Base-by-base conservation (phyloP, 2,797 vertebrate genomes). In the Glyptemys insculpta region DNA sequence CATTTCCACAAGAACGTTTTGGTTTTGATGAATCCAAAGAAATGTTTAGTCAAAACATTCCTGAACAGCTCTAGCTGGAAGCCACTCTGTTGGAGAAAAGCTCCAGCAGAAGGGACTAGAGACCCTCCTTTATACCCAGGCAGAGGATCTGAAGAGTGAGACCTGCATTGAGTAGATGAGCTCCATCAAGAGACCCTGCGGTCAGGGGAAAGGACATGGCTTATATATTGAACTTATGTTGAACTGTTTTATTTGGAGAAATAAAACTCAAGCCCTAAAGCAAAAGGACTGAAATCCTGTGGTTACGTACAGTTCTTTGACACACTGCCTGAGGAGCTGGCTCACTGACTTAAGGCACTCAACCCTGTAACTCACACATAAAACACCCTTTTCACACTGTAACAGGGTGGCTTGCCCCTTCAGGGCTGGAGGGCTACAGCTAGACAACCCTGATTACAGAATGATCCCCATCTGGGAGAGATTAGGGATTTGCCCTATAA, bases 261-360 rank as follows among this genome's bases (percentile, higher is more conserved):
- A 82, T 41, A 85, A 93, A 92, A 92, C 34, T 72, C 29, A 85
- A 87, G 47, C 76, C 15, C 9, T 92, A 53, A 86, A 89, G 59
- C 7, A 95, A 92, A 95, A 12, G 41, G 18, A 89, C 21, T 91
- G 72, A 87, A 90, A 93, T 85, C n/a, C 88, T 7, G 1, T 59
- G 81, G 76, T 78, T 95, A 62, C 79, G 92, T 19, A 27, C 53
- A 78, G 44, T 37, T 54, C 11, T 68, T 1, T 53, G 44, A 86
- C 56, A 47, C 34, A 27, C 14, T 57, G 41, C 18, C 29, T 72
- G 29, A 34, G 57, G 86, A 47, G 81, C 0, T 82, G 0, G 27
- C 16, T 4, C n/a, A 76, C 21, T 50, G 0, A 0, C 12, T 84
- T 79, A 14, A 15, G 31, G 65, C 56, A 82, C 19, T 54, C 72